Evolutionary conservation across 2,797 vertebrate species (phyloP).

Genomic region (Hylomyscus alleni): DNA sequence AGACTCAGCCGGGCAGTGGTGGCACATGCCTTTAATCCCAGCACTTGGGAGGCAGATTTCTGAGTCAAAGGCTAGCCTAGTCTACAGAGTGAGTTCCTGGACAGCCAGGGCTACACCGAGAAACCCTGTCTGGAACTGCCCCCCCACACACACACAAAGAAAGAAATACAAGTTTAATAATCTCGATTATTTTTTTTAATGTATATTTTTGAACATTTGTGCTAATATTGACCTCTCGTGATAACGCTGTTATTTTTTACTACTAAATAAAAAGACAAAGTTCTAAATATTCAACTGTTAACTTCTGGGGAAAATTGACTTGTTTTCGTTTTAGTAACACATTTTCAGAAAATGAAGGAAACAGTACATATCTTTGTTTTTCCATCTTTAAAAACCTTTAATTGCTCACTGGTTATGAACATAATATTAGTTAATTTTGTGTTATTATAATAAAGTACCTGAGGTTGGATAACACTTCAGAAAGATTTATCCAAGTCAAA

Average conservation of each 20-base stretch:
- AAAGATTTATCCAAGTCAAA: background rate
- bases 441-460: background rate
- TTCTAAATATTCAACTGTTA: constrained; percentile 33
- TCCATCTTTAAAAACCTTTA: constrained; percentile 4
- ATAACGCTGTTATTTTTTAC: background rate
- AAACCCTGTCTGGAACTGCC: too few species aligned
- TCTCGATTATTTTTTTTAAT: background rate
- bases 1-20: background rate
- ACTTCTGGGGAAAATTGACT: background rate
- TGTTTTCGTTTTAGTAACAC: constrained; percentile 36
- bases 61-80: background rate
- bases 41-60: too few species aligned
- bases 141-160: too few species aligned
- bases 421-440: constrained; percentile 9
- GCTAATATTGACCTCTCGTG: background rate
- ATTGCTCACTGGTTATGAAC: background rate
- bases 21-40: background rate
- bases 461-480: background rate
- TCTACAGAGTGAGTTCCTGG: background rate
- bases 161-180: too few species aligned
- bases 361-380: background rate
- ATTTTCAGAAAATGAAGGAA: constrained; percentile 65
- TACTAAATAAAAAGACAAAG: constrained; percentile 18
- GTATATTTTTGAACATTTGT: background rate
- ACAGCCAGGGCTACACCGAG: background rate